Evolutionary conservation across 2,888 invertebrate species (phyloP), one percentile per base, ranked within the genome.

Genomic region (Folsomia manolachei): DNA sequence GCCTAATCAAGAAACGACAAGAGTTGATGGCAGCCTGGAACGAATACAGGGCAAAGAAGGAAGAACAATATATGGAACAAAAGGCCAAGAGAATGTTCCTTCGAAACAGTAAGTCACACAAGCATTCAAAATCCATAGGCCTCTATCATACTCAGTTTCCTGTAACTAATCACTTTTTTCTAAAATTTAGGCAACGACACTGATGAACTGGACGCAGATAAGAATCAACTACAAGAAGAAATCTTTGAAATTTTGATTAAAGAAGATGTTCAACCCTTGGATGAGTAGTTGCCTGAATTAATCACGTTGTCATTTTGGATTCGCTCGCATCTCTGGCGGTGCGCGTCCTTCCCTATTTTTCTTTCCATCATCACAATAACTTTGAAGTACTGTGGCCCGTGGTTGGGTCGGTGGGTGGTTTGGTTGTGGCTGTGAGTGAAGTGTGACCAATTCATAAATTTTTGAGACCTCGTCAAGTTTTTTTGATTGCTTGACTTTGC

Each of bases 181-280:
- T n/a, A n/a, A n/a, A n/a, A n/a, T n/a, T n/a, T n/a, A 96, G 96
- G 93, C 84, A 88, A 94, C 81, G 95, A 97, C 84, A 96, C 97
- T n/a, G 96, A 97, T 85, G 92, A 91, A 83, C 85, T 95, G 81
- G 93, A 93, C 84, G 91, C 91, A 69, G 93, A 95, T 83, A 87
- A 89, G 68, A 88, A 89, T 82, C 94, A 95, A 84, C 90, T 94
- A 82, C 95, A 95, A 84, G 97, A 97, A 84, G 97, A 97, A 87
- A 88, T 92, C 83, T 91, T 97, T 83, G 97, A 97, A 90, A 96
- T 97, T 91, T 93, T 97, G 88, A 90, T 97, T 84, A 96, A 96
- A 88, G 80, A 80, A 78, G 80, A 80, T 71, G 69, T 70, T 60
- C 74, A 74, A 73, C 74, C 71, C 60, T 24, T 75, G 25, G 77